These are phyloP conservation scores for zebrafish (Danio rerio) DNA, from an alignment of 2,113 vertebrate genomes.

Conservation along the genomic window DNA sequence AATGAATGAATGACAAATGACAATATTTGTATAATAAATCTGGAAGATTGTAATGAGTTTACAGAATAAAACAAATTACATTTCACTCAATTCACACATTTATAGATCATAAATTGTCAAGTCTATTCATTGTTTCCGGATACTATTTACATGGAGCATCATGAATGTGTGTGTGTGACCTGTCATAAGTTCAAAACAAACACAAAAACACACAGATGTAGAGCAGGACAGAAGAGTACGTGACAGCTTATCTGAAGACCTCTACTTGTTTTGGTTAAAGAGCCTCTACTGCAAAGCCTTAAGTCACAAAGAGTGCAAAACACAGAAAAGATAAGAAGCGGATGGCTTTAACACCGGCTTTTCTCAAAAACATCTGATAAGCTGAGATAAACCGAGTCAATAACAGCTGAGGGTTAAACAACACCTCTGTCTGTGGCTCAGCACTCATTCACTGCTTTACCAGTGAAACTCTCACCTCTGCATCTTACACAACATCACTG, in stretches of 20 bases:
- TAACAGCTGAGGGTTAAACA: background rate
- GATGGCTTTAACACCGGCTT: constrained; percentile 9
- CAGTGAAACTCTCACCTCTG: background rate
- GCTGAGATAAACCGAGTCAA: background rate
- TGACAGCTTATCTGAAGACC: background rate
- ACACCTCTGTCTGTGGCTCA: background rate
- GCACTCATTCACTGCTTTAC: background rate
- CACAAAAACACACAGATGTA: background rate
- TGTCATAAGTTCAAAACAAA: background rate
- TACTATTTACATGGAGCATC: too few species aligned
- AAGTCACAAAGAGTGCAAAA: constrained; percentile 20
- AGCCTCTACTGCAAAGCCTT: background rate
- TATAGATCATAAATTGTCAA: too few species aligned
- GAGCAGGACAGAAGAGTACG: background rate
- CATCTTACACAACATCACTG: too few species aligned
- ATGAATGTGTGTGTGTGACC: background rate
- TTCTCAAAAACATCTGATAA: constrained; percentile 29
- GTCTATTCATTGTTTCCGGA: too few species aligned
- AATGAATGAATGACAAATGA: too few species aligned
- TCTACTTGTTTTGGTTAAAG: constrained; percentile 17
- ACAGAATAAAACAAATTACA: too few species aligned
- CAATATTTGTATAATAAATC: too few species aligned
- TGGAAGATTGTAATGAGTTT: too few species aligned
- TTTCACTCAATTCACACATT: too few species aligned
- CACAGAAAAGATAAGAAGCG: constrained; percentile 25